Percentiles rank a stretch among this genome's conserved stretches.
These are phyloP conservation scores for Apocheima hispidaria DNA, from an alignment of 2,888 invertebrate genomes.

Conservation along the genomic window DNA sequence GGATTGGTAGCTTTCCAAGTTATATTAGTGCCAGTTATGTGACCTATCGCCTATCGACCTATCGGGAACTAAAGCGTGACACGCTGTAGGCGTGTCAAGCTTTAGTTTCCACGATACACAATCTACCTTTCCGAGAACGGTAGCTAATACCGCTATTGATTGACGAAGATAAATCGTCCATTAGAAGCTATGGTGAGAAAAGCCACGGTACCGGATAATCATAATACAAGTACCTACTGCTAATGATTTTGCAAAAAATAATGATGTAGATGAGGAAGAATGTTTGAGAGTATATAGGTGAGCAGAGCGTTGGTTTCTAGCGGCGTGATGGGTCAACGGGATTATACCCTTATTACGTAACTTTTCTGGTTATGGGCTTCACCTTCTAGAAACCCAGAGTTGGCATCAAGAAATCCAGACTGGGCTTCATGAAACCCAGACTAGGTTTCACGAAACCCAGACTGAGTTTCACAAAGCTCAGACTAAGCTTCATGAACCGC, in stretches of 20 bases:
- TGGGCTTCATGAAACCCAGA: no score
- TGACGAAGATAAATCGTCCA: conserved; percentile 28
- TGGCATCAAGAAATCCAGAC: no score
- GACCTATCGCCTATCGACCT: no score
- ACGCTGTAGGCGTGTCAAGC: conserved; percentile 38
- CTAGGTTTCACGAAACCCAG: no score
- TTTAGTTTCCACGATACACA: conserved; percentile 63
- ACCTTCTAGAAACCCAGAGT: no score
- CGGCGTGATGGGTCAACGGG: background rate
- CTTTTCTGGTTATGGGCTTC: no score
- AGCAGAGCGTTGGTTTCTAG: background rate
- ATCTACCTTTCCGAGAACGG: conserved; percentile 51
- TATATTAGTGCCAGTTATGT: conserved; percentile 1
- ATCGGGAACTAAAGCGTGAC: no score
- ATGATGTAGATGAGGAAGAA: background rate
- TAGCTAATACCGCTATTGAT: conserved; percentile 30
- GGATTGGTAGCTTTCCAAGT: background rate
- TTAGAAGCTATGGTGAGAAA: conserved; percentile 21
- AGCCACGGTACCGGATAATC: background rate
- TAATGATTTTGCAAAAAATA: background rate
- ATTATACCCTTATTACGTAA: no score
- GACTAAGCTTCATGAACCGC: no score
- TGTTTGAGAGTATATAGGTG: background rate
- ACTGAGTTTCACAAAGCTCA: no score
- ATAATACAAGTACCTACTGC: background rate